Percentiles rank a stretch among this genome's conserved stretches.
Evolutionary conservation across 2,888 invertebrate species (phyloP).

Genomic region (Heliothis peltigera): DNA sequence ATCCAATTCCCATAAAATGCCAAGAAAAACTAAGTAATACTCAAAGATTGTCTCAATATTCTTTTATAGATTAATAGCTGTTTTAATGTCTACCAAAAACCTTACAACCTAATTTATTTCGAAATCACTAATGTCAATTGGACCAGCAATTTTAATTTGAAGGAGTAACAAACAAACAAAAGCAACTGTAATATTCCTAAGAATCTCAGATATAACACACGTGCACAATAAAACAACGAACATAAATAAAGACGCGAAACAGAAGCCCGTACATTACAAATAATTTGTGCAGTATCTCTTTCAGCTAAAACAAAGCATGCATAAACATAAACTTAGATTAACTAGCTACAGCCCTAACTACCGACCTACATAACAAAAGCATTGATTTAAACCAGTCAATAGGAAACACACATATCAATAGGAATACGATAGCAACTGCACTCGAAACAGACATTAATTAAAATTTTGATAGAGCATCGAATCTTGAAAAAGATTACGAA

Average conservation of each 20-base stretch:
- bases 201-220: background rate
- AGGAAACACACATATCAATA: constrained; percentile 67
- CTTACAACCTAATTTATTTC: too few relatives aligned
- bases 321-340: constrained; percentile 17
- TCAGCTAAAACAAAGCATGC: background rate
- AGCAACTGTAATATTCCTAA: background rate
- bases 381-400: constrained; percentile 68
- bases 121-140: too few relatives aligned
- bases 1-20: too few relatives aligned
- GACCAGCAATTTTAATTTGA: too few relatives aligned
- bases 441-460: constrained; percentile 76
- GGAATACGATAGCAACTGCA: constrained; percentile 69
- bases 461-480: constrained; percentile 65
- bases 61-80: too few relatives aligned
- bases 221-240: background rate
- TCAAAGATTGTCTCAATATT: too few relatives aligned
- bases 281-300: background rate
- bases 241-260: constrained; percentile 2
- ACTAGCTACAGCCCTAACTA: constrained; percentile 48
- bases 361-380: constrained; percentile 78
- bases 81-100: too few relatives aligned
- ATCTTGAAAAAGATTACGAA: constrained; percentile 53
- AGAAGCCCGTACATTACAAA: background rate
- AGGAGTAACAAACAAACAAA: too few relatives aligned
- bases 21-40: too few relatives aligned